Percentiles rank a stretch among this genome's conserved stretches.
Conservation (phyloP, 2,797 vertebrate genomes). For the Melanotaenia maccullochi region DNA sequence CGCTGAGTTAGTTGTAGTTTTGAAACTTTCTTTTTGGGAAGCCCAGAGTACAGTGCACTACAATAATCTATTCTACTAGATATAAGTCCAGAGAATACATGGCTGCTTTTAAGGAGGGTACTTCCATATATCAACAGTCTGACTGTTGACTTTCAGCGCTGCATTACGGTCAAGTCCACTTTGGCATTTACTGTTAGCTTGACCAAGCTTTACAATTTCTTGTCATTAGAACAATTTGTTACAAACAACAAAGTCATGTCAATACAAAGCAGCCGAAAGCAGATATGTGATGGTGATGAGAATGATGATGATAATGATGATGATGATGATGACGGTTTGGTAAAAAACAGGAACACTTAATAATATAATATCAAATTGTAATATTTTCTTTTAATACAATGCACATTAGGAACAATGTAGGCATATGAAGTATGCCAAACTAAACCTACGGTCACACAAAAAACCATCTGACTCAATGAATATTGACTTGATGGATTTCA, state of each 20-base stretch:
- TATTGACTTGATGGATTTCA: conserved; percentile 6
- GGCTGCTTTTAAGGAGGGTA: conserved; percentile 64
- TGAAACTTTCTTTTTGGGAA: too few relatives aligned
- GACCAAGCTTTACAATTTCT: conserved; percentile 17
- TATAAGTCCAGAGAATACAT: conserved; percentile 17
- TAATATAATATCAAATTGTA: neutral
- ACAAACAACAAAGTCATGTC: conserved; percentile 15
- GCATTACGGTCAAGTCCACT: conserved; percentile 56
- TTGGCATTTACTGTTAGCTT: conserved; percentile 49
- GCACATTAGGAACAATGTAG: neutral
- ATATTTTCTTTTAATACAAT: neutral
- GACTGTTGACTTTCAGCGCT: conserved; percentile 50
- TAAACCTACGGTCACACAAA: conserved; percentile 33
- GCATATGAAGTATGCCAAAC: conserved; percentile 17
- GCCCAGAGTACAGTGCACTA: too few relatives aligned
- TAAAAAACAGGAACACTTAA: neutral
- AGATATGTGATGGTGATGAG: neutral
- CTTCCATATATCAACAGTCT: conserved; percentile 51
- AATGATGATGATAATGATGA: too few relatives aligned
- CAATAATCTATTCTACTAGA: too few relatives aligned
- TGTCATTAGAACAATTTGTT: conserved; percentile 29
- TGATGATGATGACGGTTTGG: neutral
- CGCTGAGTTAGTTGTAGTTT: too few relatives aligned
- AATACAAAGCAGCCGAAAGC: neutral
- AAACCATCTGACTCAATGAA: conserved; percentile 13